Evolutionary conservation across 1,140 invertebrate genomes (phyloP), one percentile per base, ranked within the genome.

Genomic region (Rhizoglyphus robini): DNA sequence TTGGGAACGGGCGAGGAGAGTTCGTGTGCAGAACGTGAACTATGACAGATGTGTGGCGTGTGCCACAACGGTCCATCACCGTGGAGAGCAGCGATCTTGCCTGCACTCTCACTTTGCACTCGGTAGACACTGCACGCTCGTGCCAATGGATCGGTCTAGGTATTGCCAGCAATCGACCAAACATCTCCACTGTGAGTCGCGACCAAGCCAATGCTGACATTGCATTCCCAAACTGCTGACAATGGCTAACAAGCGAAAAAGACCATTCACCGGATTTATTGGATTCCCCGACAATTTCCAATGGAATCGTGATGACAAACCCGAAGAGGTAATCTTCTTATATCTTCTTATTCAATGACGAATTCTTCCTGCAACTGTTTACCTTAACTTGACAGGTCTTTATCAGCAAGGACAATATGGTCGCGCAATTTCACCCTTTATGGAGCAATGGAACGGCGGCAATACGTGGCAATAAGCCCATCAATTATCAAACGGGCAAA

Each of bases 361-460:
- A 61, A 46, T 3, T 3, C 23, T 46, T n/a, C 23, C 23, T 8
- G 2, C 3, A 46, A 3, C 23, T 46, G 18, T 51, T 11, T 25
- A 61, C 30, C 29, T 20, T 27, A n/a, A n/a, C 38, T 32, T 85
- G 70, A 82, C 84, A 27, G 75, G 78, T 31, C 15, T 73, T 85
- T 3, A 79, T 77, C 60, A 82, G 81, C 0, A 74, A 72, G 18
- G 72, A 77, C 20, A 73, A 71, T 31, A 74, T 77, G 15, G 79
- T 76, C 8, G 83, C 81, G 15, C 76, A 78, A 71, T 87, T 87
- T 71, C 85, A 87, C 75, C 85, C 85, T 0, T 83, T 84, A 70
- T 87, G 85, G 84, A 85, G 83, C 71, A 85, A 83, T 68, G 84
- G 85, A 34, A 86, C 85, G 0, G 84, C 84, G 0, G 86, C 80